Base-by-base conservation (phyloP, 2,888 invertebrate genomes). In the Agonopterix heracliana region DNA sequence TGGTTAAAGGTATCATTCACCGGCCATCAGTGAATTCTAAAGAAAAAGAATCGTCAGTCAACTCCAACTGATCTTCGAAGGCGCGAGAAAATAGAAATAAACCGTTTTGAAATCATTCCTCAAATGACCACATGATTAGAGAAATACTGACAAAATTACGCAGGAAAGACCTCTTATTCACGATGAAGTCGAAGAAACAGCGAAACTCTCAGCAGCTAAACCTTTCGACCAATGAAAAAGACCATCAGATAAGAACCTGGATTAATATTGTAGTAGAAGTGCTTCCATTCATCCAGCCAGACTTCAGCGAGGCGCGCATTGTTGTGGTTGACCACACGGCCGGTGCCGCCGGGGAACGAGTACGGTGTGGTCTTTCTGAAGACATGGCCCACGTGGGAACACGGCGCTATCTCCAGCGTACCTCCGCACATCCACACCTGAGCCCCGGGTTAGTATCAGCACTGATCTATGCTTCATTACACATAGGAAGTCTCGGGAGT, bases 281-380 rank as follows among this genome's bases (percentile, higher is more conserved):
- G 95, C 92, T 97, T 97, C 95, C 98, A 98, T 78, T 98, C 97
- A 91, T 99, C 99, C 90, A 99, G 94, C 99, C 99, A 99, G 71
- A 99, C 99, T 87, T 98, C 97, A 61, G 98, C 98, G 74, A 98
- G 95, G 68, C 99, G 93, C 80, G 98, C 97, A 90, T 98, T 98
- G 93, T 99, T 99, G 91, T 98, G 97, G 91, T 98, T 98, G 88
- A 99, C 98, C 78, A 98, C 97, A 76, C 94, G 94, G 88, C 95
- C 95, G 68, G 97, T 97, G 75, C 98, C 99, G 68, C 98, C 99
- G 50, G 99, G 99, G 92, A 99, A 98, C 68, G 97, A 96, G 89
- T 99, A 99, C 49, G 99, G 99, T 64, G 98, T 98, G 66, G 96
- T 95, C 91, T 97, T 97, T 84, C 98, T 95, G 92, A 98, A 98